Evolutionary conservation across 1,140 invertebrate species (phyloP).

Genomic region (Aphelenchoides besseyi): DNA sequence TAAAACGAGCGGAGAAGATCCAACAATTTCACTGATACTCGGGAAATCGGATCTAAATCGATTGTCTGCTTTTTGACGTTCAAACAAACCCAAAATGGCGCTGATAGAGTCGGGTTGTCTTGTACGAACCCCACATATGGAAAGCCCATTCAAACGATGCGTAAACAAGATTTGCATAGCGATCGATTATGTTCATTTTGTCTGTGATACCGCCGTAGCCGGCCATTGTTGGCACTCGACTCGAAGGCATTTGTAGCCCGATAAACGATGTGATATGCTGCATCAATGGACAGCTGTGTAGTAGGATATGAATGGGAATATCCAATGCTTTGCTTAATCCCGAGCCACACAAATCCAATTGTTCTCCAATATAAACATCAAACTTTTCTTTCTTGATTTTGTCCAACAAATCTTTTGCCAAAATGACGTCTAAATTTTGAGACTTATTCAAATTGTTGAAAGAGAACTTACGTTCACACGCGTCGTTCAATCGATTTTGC

Average conservation of each 20-base stretch:
- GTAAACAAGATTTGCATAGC: slow-evolving; percentile 24
- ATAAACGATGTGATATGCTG: slow-evolving; percentile 28
- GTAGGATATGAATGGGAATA: slow-evolving; percentile 24
- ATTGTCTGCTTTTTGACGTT: not conserved
- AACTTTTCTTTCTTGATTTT: slow-evolving; percentile 24
- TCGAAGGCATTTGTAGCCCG: slow-evolving; percentile 33
- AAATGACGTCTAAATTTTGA: slow-evolving; percentile 17
- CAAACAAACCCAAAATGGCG: slow-evolving; percentile 16
- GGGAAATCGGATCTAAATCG: slow-evolving; percentile 37
- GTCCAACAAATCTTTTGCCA: slow-evolving; percentile 28
- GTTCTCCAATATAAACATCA: slow-evolving; percentile 32
- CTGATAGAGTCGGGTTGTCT: not conserved
- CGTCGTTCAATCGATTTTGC: not conserved
- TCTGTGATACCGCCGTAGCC: slow-evolving; percentile 13
- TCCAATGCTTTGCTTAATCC: slow-evolving; percentile 23
- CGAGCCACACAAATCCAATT: slow-evolving; percentile 36
- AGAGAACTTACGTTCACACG: not conserved
- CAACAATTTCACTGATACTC: slow-evolving; percentile 20
- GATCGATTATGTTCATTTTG: slow-evolving; percentile 35
- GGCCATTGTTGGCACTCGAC: slow-evolving; percentile 37
- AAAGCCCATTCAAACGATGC: not conserved
- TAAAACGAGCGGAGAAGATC: slow-evolving; percentile 34
- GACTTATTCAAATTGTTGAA: not conserved
- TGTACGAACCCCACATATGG: slow-evolving; percentile 4
- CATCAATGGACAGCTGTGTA: slow-evolving; percentile 25